Evolutionary conservation across 2,797 vertebrate species (phyloP).

Genomic region (Arrhamphus sclerolepis): DNA sequence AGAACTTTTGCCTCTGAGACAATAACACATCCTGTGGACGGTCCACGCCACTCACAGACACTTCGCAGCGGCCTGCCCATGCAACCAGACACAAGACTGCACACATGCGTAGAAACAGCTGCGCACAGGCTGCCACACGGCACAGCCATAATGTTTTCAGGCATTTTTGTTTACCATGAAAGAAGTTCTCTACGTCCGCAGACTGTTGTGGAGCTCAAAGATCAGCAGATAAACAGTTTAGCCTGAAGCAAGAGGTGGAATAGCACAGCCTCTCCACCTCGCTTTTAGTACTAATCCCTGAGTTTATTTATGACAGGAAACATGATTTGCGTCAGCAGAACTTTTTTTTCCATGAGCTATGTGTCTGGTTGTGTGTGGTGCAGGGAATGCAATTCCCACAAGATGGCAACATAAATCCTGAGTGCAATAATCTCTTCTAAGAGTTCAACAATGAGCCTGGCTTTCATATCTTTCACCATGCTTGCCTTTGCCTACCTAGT

Average conservation of each 20-base stretch:
- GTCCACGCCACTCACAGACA: conserved; percentile 16
- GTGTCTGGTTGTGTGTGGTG: conserved; percentile 26
- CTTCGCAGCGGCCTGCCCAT: conserved; percentile 4
- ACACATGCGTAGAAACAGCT: too few relatives aligned
- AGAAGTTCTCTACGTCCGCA: conserved; percentile 10
- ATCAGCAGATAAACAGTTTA: conserved; percentile 18
- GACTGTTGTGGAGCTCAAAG: conserved; percentile 8
- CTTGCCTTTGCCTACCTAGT: too few relatives aligned
- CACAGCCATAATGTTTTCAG: too few relatives aligned
- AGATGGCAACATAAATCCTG: conserved; percentile 56
- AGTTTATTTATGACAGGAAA: conserved; percentile 77
- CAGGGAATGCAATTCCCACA: conserved; percentile 36
- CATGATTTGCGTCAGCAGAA: conserved; percentile 65
- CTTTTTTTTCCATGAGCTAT: conserved; percentile 54
- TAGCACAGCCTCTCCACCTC: conserved; percentile 26
- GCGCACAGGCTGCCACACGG: too few relatives aligned
- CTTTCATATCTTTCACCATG: too few relatives aligned
- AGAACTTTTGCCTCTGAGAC: conserved; percentile 72
- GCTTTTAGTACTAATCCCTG: conserved; percentile 47
- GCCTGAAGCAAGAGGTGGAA: conserved; percentile 22
- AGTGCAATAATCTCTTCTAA: neutral
- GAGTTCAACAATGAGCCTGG: neutral
- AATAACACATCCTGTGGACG: conserved; percentile 47
- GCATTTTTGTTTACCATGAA: conserved; percentile 24
- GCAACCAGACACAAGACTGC: too few relatives aligned